These are phyloP conservation scores for Drymodes brunneopygia DNA, from an alignment of 2,113 vertebrate species.

Conservation along the genomic window DNA sequence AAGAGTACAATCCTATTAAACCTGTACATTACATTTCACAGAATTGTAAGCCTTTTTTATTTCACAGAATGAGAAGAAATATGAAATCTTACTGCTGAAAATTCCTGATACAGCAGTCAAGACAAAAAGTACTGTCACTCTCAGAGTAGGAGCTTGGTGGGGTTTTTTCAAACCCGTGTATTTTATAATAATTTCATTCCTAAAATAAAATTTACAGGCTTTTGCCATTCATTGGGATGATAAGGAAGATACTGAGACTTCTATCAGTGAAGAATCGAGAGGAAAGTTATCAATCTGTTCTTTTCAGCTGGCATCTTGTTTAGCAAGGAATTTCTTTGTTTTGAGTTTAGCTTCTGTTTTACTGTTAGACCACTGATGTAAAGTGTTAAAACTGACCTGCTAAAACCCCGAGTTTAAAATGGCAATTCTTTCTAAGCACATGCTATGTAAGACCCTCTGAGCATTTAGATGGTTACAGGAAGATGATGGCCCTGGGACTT, in stretches of 20 bases:
- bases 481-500: neutral
- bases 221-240: neutral
- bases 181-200: neutral
- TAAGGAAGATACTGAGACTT: neutral
- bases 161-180: neutral
- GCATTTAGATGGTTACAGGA: neutral
- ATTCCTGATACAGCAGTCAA: conserved; percentile 51
- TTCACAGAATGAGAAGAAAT: conserved; percentile 59
- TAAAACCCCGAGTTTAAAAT: neutral
- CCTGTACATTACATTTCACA: conserved; percentile 69
- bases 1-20: conserved; percentile 77
- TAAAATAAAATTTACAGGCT: neutral
- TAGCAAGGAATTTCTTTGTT: neutral
- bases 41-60: conserved; percentile 67
- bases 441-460: neutral
- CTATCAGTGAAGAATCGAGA: neutral
- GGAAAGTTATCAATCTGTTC: neutral
- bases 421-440: neutral
- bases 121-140: conserved; percentile 1
- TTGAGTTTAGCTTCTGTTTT: neutral
- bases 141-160: neutral
- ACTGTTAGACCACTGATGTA: neutral
- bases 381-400: neutral
- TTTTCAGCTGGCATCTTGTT: neutral
- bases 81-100: conserved; percentile 43